Evolutionary conservation across 2,797 vertebrate species (phyloP), one percentile per base, ranked within the genome.

Genomic region (Crax fasciolata): DNA sequence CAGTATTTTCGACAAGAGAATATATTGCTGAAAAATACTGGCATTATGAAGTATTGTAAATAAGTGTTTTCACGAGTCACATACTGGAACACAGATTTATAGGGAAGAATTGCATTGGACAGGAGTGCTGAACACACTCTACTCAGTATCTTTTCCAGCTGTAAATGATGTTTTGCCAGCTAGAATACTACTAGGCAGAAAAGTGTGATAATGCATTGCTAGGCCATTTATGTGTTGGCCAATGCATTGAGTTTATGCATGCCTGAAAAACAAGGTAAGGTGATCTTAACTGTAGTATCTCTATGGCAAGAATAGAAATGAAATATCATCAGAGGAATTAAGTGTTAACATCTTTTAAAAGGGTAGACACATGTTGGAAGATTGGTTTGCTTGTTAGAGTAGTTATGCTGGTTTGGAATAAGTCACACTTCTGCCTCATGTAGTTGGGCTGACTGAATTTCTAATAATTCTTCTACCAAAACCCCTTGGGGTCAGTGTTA

Each of bases 151-250:
- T 94, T 93, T 96, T 63, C 77, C 52, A 91, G 93, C 49, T 59
- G 94, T 88, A 96, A 96, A 84, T 82, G 73, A 51, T 63, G 78
- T 4, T 19, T 89, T 91, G 58, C 66, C 72, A 90, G 65, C 77
- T 91, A 84, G 93, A 96, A 77, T 84, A 90, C 84, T 67, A 82
- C 44, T 79, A 35, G 67, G 24, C 12, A 44, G 80, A 84, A 84
- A 61, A 66, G 30, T 16, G 35, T 39, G 28, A 9, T 76, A 63
- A 94, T 93, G 23, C 38, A 30, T 93, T 93, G 91, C 65, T 3
- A 28, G 2, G 16, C 48, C 27, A 11, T 58, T 96, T 94, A 39
- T 73, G 21, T 73, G 11, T 80, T 65, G 21, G 54, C 65, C 57
- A 44, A 32, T 14, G 23, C 27, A 17, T 21, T 65, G 55, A 68